Percentiles rank a stretch among this genome's conserved stretches.
Conservation (phyloP, 2,113 vertebrate species). For the Cavia porcellus region DNA sequence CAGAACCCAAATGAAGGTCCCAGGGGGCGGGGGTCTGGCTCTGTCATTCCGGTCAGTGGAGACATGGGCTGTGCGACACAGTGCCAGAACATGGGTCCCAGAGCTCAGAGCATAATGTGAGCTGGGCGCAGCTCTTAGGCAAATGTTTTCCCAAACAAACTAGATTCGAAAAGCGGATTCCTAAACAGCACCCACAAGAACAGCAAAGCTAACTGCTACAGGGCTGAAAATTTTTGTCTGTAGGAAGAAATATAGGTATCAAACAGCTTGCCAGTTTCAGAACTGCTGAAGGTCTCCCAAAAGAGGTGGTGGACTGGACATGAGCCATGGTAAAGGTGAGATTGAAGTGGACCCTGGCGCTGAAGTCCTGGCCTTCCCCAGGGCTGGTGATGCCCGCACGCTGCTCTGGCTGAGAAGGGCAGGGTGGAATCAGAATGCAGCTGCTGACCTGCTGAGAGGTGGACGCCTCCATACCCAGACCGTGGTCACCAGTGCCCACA, state of each 20-base stretch:
- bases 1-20: neutral
- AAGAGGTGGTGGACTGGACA: neutral
- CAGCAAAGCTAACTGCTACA: no score
- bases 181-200: neutral
- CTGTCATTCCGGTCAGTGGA: no score
- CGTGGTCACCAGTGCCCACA: neutral
- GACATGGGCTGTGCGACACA: neutral
- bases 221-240: neutral
- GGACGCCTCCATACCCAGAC: fast-evolving
- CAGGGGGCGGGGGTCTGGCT: fast-evolving
- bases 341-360: neutral
- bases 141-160: neutral
- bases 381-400: neutral
- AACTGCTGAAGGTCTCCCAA: neutral
- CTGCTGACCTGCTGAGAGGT: fast-evolving
- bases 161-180: neutral
- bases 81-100: neutral
- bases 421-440: neutral
- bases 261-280: neutral
- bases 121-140: neutral
- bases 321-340: neutral
- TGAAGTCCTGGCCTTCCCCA: no score
- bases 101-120: neutral
- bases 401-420: neutral
- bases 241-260: neutral